Evolutionary conservation across 1,140 invertebrate genomes (phyloP), one percentile per base, ranked within the genome.

Genomic region (Cydia pomonella): DNA sequence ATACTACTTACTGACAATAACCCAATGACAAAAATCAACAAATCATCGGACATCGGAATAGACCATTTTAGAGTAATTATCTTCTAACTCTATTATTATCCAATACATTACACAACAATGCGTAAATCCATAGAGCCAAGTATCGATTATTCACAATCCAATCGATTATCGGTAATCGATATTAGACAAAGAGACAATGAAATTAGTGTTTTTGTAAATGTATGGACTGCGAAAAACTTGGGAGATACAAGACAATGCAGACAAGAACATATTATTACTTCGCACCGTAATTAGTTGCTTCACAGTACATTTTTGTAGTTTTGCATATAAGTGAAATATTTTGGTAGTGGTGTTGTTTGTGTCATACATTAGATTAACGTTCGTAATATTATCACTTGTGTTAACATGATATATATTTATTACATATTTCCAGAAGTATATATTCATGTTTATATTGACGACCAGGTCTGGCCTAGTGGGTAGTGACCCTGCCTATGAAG

Each of bases 161-260:
- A 38, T 33, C 63, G 63, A 64, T 69, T 38, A 69, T 69, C 29
- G 27, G 64, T 69, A 69, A 69, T 69, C 64, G 64, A 33, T 69
- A 33, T 33, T 33, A 21, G 9, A 69, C 64, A 69, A 69, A 69
- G 64, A 41, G 16, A 69, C 64, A 69, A 69, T 69, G 18, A 13
- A 21, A 69, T 21, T 38, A 16, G 29, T 38, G 29, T 69, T 69
- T 69, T 69, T 69, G 21, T 21, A 16, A 5, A 10, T 33, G n/a
- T 29, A 33, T 18, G 33, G n/a, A 18, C 18, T 9, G 23, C 13
- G 27, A 69, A 69, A 66, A 41, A 69, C 64, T 33, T 69, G 33
- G 27, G 64, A 41, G n/a, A 18, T 21, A 33, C 33, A 27, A 25
- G 23, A 69, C 64, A 69, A 69, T 69, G 29, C 64, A 12, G 12